Percentiles rank a stretch among this genome's conserved stretches.
phyloP scores from a whole-genome alignment of 2,888 invertebrate genomes.

The Hydroisotoma schaefferi region DNA sequence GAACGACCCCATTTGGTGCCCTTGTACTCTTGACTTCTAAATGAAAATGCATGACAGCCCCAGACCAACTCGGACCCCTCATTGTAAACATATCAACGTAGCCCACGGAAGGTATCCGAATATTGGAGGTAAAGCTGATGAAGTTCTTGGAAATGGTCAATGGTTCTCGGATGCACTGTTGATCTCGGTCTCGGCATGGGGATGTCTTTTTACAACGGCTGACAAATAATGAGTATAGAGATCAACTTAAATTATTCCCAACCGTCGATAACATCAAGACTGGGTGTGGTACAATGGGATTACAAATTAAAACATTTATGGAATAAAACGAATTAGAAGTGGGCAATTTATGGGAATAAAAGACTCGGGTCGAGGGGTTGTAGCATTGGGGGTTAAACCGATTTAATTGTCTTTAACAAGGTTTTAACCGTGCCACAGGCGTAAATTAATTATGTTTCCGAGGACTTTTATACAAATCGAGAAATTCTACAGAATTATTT shows the following conservation, averaged over 20 bases:
- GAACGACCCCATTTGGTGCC: constrained; percentile 59
- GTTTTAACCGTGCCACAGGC: too few relatives aligned
- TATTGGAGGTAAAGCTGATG: constrained; percentile 82
- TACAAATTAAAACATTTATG: too few relatives aligned
- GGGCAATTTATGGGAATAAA: background rate
- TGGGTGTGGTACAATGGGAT: too few relatives aligned
- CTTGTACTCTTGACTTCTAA: constrained; percentile 61
- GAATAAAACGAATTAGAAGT: too few relatives aligned
- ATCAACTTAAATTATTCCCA: too few relatives aligned
- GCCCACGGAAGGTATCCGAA: constrained; percentile 62
- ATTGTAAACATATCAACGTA: constrained; percentile 80
- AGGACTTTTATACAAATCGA: too few relatives aligned
- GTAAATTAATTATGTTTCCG: too few relatives aligned
- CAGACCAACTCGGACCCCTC: constrained; percentile 71
- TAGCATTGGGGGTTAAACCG: too few relatives aligned
- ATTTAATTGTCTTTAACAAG: too few relatives aligned
- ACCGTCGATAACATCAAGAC: too few relatives aligned
- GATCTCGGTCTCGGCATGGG: constrained; percentile 28
- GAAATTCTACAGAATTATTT: too few relatives aligned
- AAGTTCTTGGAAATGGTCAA: constrained; percentile 88
- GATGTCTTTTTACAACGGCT: constrained; percentile 45
- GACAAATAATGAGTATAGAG: too few relatives aligned
- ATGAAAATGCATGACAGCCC: constrained; percentile 68
- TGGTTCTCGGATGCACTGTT: constrained; percentile 69
- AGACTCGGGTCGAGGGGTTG: background rate